Evolutionary conservation across 2,888 invertebrate species (phyloP).

Genomic region (Noctua comes): DNA sequence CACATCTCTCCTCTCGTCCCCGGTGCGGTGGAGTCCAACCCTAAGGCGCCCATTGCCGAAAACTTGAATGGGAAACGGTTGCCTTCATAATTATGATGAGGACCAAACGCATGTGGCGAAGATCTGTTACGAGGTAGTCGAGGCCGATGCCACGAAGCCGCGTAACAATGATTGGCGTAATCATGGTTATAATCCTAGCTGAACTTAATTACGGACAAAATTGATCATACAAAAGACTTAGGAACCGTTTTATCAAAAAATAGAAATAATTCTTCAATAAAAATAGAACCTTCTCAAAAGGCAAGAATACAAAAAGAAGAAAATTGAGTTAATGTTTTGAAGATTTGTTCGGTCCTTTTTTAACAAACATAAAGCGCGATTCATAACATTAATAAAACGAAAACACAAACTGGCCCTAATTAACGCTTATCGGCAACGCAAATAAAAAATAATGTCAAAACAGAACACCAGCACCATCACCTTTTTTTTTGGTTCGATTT

Average conservation of each 20-base stretch:
- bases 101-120: neutral
- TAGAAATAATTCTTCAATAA: neutral
- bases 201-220: neutral
- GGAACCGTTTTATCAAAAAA: neutral
- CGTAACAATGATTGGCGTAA: neutral
- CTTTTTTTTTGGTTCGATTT: neutral
- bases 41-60: neutral
- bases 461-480: neutral
- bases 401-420: slow-evolving; percentile 3
- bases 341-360: neutral
- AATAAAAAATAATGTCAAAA: slow-evolving; percentile 11
- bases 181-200: neutral
- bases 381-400: neutral
- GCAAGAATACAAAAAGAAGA: too few species aligned
- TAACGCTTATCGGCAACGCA: slow-evolving; percentile 9
- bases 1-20: too few species aligned
- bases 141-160: neutral
- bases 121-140: neutral
- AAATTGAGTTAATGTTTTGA: neutral
- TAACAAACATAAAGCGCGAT: neutral
- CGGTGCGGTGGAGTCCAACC: too few species aligned
- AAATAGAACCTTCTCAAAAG: neutral
- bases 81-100: neutral
- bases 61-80: neutral
- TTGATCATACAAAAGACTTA: neutral